Conservation (phyloP, 2,113 vertebrate species). For the Syngnathoides biaculeatus region DNA sequence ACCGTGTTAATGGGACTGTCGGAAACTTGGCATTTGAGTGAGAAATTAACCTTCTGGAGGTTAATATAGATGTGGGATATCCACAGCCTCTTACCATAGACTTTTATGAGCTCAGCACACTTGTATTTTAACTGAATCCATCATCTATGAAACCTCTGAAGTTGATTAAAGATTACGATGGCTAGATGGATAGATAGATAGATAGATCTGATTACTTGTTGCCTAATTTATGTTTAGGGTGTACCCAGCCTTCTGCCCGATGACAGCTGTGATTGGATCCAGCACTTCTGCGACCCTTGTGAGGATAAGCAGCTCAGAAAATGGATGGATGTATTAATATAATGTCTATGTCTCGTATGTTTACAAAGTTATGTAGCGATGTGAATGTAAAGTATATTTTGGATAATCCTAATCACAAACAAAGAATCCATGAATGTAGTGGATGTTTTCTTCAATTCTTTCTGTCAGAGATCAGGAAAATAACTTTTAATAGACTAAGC, state of each 20-base stretch:
- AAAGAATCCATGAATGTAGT: neutral
- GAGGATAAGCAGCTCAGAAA: no score
- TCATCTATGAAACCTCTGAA: neutral
- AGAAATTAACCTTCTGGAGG: constrained; percentile 67
- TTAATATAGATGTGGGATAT: constrained; percentile 52
- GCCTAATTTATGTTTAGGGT: no score
- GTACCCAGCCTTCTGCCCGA: no score
- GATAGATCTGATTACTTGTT: no score
- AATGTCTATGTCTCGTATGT: no score
- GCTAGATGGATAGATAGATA: neutral
- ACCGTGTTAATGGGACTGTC: constrained; percentile 63
- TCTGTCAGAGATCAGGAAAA: neutral
- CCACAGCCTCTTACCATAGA: constrained; percentile 36
- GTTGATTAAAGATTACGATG: neutral
- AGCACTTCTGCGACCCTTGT: no score
- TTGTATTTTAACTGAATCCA: constrained; percentile 15
- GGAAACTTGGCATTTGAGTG: constrained; percentile 64
- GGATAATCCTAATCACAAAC: neutral
- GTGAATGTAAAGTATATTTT: neutral
- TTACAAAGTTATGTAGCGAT: neutral
- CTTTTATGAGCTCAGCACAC: constrained; percentile 12
- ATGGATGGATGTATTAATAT: no score
- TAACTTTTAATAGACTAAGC: constrained; percentile 14
- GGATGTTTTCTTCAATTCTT: neutral
- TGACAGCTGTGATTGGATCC: no score